Evolutionary conservation across 2,113 vertebrate species (phyloP).

Genomic region (Chionodraco myersi): DNA sequence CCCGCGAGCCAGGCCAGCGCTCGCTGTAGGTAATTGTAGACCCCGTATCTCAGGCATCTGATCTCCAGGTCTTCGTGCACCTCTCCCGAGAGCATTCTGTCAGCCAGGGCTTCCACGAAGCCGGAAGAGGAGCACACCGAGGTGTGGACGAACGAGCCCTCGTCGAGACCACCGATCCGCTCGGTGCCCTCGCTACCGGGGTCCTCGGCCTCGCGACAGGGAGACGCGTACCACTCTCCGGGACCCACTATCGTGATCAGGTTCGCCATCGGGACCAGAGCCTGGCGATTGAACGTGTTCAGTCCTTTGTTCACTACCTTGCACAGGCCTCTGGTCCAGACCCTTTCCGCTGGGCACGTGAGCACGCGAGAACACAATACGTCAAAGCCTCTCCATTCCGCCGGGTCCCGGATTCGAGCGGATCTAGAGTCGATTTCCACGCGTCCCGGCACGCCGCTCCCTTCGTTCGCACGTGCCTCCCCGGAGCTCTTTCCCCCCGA

Average conservation of each 20-base stretch:
- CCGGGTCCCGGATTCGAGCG: neutral
- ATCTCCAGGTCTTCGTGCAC: neutral
- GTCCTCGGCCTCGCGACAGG: neutral
- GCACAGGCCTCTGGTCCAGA: constrained; percentile 17
- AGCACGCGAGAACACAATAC: neutral
- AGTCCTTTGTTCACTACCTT: constrained; percentile 16
- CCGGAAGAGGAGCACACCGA: neutral
- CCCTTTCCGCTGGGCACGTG: neutral
- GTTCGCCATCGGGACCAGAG: neutral
- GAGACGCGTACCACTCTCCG: neutral
- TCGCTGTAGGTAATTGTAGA: neutral
- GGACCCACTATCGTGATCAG: neutral
- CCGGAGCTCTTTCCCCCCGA: neutral
- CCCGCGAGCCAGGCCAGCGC: neutral
- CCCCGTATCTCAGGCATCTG: neutral
- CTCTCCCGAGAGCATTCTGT: neutral
- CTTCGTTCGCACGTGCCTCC: neutral
- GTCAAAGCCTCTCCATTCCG: neutral
- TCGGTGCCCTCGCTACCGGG: neutral
- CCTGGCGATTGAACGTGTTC: neutral
- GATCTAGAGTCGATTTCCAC: neutral
- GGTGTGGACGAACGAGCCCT: neutral
- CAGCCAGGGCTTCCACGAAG: neutral
- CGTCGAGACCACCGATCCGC: too few relatives aligned
- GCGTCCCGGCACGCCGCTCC: too few relatives aligned